phyloP scores from a whole-genome alignment of 2,888 invertebrate species.

The Stegophylla sp. region DNA sequence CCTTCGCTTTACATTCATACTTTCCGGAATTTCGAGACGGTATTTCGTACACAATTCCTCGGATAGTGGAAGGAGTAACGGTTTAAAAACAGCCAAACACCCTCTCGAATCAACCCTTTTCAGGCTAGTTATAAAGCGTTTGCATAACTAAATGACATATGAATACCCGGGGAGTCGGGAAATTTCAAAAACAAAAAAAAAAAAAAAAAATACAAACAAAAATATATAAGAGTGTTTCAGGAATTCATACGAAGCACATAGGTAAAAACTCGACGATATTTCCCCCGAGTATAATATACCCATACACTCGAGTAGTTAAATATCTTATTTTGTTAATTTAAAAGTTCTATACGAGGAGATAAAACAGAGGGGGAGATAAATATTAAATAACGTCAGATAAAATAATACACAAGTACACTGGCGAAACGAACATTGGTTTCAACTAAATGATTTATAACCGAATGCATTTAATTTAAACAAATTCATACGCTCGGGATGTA shows the following conservation, averaged over 20 bases:
- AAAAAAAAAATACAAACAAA: no score
- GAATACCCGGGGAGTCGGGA: background rate
- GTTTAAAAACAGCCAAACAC: background rate
- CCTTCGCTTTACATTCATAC: background rate
- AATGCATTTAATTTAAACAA: conserved; percentile 13
- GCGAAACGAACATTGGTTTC: background rate
- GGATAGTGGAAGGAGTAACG: background rate
- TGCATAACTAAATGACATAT: background rate
- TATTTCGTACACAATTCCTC: background rate
- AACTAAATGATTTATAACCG: conserved; percentile 24
- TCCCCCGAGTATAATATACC: conserved; percentile 3
- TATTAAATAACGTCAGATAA: conserved; percentile 24
- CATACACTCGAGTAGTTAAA: background rate
- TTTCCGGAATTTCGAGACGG: background rate
- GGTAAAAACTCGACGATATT: conserved; percentile 26
- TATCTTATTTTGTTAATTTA: conserved; percentile 25
- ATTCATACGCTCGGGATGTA: conserved; percentile 11
- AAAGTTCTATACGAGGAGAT: background rate
- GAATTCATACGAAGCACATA: background rate
- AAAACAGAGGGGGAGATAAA: conserved; percentile 4
- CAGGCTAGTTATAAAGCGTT: background rate
- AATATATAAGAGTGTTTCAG: background rate
- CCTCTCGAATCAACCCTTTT: conserved; percentile 4
- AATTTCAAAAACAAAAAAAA: background rate
- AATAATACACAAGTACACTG: background rate